Evolutionary conservation across 2,113 vertebrate genomes (phyloP), one percentile per base, ranked within the genome.

Genomic region (Triplophysa rosa): DNA sequence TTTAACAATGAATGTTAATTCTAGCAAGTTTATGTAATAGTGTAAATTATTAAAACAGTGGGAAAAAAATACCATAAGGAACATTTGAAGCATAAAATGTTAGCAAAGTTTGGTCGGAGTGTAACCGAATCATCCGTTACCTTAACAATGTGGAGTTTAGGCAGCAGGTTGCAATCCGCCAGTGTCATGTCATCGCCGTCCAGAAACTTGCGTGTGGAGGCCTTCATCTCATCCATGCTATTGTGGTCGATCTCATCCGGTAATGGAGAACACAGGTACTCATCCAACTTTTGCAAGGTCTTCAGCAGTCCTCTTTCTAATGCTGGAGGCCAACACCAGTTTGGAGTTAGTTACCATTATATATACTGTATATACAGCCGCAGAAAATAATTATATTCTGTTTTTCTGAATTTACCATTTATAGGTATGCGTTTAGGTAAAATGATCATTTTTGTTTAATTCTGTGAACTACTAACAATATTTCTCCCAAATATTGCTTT

Each of bases 211-310:
- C 98, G 95, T 2, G 81, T 92, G 40, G 97, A 98, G 37, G 90
- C 81, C 10, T 94, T 85, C 66, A 98, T 49, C 8, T 99, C 98
- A 67, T 99, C 98, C 81, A 96, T 95, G 88, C 96, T 98, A 79
- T 98, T 98, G 86, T 98, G 96, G 77, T 99, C 98, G 0, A 99
- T 98, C 90, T 99, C 98, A 0, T 99, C 97, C 0, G 97, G 98
- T 3, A 98, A 94, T 0, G 98, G 96, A 0, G 94, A 95, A 80
- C 93, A 91, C 76, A 99, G 94, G 68, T 99, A 98, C 65, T 99
- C 98, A 0, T 99, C 96, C 89, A 99, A 89, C 81, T 99, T 98
- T 93, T 99, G 97, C 78, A 99, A 91, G 0, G 96, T 98, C 87
- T 99, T 99, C 92, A 98, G 86, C 16, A 99, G 93, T 0, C 95